Base-by-base conservation (phyloP, 2,797 vertebrate species). In the Discoglossus pictus region DNA sequence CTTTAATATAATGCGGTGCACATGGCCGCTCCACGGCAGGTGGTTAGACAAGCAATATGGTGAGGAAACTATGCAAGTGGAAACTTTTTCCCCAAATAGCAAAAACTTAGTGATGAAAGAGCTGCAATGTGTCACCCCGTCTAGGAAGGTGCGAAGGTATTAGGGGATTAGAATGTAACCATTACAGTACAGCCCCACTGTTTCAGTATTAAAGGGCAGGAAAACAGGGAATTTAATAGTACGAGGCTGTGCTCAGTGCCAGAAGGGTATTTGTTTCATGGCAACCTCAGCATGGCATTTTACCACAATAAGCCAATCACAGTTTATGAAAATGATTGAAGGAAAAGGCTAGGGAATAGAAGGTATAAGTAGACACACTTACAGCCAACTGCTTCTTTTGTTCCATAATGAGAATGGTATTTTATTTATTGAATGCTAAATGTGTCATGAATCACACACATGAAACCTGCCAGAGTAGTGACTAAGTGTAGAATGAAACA, bases 71-170 rank as follows among this genome's bases (percentile, higher is more conserved):
- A 61, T 46, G 65, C 25, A 56, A 70, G 46, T 58, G 61, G 53
- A 63, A 71, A 71, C 43, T 64, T 70, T 70, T 46, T 38, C 46
- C 23, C 68, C 50, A 58, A 50, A 51, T 56, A 64, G 42, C 46
- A 58, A 63, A 56, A 64, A 23, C 47, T 42, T 59, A 61, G 68
- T 51, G 68, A 55, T 71, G 68, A 71, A 71, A 71, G 68, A 52
- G 48, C 68, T 71, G 68, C 61, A 58, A 64, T 44, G 61, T 71
- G 68, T 71, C 68, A 71, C 60, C 60, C 61, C 12, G 60, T 63
- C 61, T 55, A 71, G 60, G 61, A 63, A 71, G 68, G 68, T 64
- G 68, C 63, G 68, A 71, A 71, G 23, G 68, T 64, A 71, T 71
- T 71, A 71, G 25, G 44, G 61, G 68, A 58, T 71, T 71, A 71